Base-by-base conservation (phyloP, 2,113 vertebrate genomes). In the Colius striatus region DNA sequence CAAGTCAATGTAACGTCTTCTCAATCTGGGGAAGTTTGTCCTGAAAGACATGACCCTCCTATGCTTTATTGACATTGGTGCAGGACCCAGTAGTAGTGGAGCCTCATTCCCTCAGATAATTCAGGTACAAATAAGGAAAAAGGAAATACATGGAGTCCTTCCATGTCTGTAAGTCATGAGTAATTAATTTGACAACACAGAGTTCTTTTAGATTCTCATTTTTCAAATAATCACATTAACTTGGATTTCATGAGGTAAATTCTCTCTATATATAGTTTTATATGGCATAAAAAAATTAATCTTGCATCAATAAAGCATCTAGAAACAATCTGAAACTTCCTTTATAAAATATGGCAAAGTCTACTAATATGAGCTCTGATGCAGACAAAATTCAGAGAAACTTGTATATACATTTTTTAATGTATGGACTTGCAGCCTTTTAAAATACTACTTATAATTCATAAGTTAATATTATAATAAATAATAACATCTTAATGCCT, bases 251-350 rank as follows among this genome's bases (percentile, higher is more conserved):
- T 30, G 63, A 54, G 27, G 72, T 48, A 81, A 91, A 55, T 4
- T 25, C 23, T 47, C 23, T 47, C 18, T 6, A 36, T 25, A 29
- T 32, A 1, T 79, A 80, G 1, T 38, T 87, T 62, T 51, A 47
- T 5, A 53, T 45, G 8, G 2, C 45, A 43, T 13, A 0, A 15
- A 21, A 76, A 71, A 63, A 5, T 6, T 1, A 38, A 21, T 57
- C 5, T 19, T 73, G 2, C 38, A 6, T 38, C 58, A 34, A 45
- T 53, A 72, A 80, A 45, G 29, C 73, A 70, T 21, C 11, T 29
- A 60, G 36, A 67, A 81, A 66, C 10, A 36, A 50, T 36, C 8
- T 58, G 9, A 70, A 15, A 51, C 8, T 73, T 93, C 27, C 7
- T 62, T 67, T 70, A 66, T 80, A 7, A 53, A 16, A 16, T 30